Evolutionary conservation across 2,797 vertebrate genomes (phyloP).

Genomic region (Karalla daura): DNA sequence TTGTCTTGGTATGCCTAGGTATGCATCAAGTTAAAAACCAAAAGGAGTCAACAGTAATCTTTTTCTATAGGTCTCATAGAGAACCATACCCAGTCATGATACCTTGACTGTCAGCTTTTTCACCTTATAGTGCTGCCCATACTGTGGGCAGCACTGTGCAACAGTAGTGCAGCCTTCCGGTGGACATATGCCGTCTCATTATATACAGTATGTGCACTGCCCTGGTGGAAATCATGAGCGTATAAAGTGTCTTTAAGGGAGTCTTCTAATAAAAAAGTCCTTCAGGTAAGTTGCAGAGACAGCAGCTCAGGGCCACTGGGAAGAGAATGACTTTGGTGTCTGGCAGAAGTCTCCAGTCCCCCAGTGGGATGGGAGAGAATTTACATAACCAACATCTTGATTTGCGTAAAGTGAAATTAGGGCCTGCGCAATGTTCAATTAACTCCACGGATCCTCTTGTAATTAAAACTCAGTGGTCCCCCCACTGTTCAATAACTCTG

Average conservation of each 20-base stretch:
- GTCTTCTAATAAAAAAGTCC: slow-evolving; percentile 41
- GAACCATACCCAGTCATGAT: no score
- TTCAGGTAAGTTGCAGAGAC: slow-evolving; percentile 62
- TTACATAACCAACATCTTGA: slow-evolving; percentile 85
- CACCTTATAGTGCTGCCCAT: no score
- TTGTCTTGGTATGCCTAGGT: no score
- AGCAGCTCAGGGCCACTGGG: slow-evolving; percentile 51
- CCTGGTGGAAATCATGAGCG: slow-evolving; percentile 34
- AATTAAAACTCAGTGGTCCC: slow-evolving; percentile 81
- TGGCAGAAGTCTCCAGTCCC: slow-evolving; percentile 64
- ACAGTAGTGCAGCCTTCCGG: no score
- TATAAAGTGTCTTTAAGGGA: slow-evolving; percentile 27
- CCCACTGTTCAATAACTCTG: slow-evolving; percentile 78
- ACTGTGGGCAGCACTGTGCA: no score
- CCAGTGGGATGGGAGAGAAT: slow-evolving; percentile 63
- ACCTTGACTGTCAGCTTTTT: no score
- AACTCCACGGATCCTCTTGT: slow-evolving; percentile 73
- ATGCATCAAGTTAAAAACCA: no score
- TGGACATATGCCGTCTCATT: no score
- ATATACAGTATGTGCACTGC: slow-evolving; percentile 1
- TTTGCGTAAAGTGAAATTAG: slow-evolving; percentile 83
- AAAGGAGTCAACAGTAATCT: no score
- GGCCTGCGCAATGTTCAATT: slow-evolving; percentile 79
- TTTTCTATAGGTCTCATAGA: no score
- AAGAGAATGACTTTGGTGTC: slow-evolving; percentile 72